Evolutionary conservation across 2,113 vertebrate genomes (phyloP).

Genomic region (Pandion haliaetus): DNA sequence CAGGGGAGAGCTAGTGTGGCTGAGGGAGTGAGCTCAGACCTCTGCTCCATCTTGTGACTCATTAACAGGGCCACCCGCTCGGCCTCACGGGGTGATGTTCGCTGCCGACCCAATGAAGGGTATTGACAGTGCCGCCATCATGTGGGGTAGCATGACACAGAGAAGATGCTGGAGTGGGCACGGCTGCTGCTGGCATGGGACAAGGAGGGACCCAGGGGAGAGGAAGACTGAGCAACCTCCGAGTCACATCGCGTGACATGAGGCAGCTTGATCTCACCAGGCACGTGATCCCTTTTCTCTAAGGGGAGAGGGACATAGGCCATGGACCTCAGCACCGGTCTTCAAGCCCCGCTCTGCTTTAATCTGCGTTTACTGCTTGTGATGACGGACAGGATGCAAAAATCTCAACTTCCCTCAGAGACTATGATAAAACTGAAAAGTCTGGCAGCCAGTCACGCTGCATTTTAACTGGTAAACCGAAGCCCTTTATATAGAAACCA

Average conservation of each 20-base stretch:
- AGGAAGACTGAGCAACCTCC: neutral
- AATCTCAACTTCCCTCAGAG: neutral
- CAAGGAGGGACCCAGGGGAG: neutral
- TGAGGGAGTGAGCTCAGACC: neutral
- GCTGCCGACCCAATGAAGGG: neutral
- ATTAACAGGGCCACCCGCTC: neutral
- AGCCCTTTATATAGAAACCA: conserved; percentile 6
- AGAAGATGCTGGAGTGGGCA: neutral
- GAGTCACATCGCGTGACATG: neutral
- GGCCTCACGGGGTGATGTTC: accelerated
- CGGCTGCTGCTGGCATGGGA: accelerated
- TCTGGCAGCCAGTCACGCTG: neutral
- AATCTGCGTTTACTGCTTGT: neutral
- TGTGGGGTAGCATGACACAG: neutral
- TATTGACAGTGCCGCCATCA: neutral
- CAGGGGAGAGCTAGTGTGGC: neutral
- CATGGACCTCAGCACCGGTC: neutral
- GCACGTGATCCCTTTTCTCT: neutral
- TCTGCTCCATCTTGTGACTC: neutral
- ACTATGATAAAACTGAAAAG: neutral
- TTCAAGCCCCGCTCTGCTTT: neutral
- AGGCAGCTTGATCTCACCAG: neutral
- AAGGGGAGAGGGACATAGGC: neutral
- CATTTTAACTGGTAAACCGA: neutral
- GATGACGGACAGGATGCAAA: neutral